Evolutionary conservation across 2,888 invertebrate genomes (phyloP), one percentile per base, ranked within the genome.

Genomic region (Metalampra italica): DNA sequence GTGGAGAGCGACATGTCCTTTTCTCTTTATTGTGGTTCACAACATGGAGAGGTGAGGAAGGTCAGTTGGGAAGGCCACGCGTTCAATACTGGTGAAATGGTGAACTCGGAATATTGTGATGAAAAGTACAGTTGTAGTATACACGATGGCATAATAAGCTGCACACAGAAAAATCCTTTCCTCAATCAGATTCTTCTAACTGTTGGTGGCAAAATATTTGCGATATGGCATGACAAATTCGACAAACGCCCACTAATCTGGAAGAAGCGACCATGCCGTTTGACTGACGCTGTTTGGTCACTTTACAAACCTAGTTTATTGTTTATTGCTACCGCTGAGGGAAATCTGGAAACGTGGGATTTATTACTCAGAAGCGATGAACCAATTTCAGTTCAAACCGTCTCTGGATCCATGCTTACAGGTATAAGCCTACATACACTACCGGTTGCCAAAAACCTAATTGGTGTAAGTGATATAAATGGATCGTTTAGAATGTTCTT

Each of bases 271-370:
- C 80, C 89, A 1, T 81, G 80, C 49, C 78, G 85, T 47, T 86
- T 94, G 54, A 93, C 94, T 0, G 90, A 91, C 12, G 92, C 93
- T 0, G 82, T 88, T 36, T 97, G 96, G 96, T 95, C 95, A n/a
- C 86, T 91, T n/a, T 91, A 92, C 40, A 91, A 94, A 45, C 93
- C 96, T 0, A 92, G 93, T 44, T 90, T 94, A 43, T 82, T 96
- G 50, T 94, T 93, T 67, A 76, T 96, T 47, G 90, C 92, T 0
- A 92, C 94, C 14, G 90, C 88, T 22, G 95, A 96, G 81, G 96
- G 96, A 2, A 91, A 90, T 50, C 82, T 96, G 11, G 96, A 97
- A 78, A 92, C 93, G 9, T 97, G 97, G 97, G 94, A 96, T 81
- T 81, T 97, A 49, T 77, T 94, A 50, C 81, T 92, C 43, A 91